Percentiles rank a stretch among this genome's conserved stretches.
These are phyloP conservation scores for Columba livia DNA, from an alignment of 2,113 vertebrate species.

Conservation along the genomic window DNA sequence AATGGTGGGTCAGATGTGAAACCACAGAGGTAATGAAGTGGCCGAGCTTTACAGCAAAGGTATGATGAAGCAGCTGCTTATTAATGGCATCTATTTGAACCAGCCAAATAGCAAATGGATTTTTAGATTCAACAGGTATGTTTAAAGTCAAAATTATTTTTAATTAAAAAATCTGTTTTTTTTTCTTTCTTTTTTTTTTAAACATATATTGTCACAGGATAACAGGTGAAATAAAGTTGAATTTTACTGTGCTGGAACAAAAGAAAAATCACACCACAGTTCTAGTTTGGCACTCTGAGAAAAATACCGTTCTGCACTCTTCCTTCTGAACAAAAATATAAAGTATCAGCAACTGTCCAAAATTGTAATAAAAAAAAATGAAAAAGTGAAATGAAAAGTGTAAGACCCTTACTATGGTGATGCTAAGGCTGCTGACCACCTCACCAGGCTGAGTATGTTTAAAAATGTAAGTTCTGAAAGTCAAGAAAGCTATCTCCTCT, in stretches of 20 bases:
- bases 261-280: neutral
- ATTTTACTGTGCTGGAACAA: neutral
- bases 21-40: neutral
- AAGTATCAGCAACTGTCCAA: neutral
- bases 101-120: neutral
- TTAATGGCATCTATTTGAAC: neutral
- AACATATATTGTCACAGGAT: neutral
- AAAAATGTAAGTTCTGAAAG: neutral
- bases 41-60: neutral
- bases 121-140: neutral
- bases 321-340: neutral
- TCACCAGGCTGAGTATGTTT: neutral
- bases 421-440: neutral
- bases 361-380: neutral
- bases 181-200: too few relatives aligned
- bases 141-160: neutral
- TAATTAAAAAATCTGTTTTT: neutral
- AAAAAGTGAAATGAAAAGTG: neutral
- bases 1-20: slow-evolving; percentile 10
- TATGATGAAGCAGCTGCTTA: neutral
- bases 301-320: neutral
- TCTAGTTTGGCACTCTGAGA: neutral
- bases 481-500: neutral
- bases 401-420: neutral
- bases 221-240: neutral